Conservation (phyloP, 2,797 vertebrate genomes). For the Sciaenops ocellatus region DNA sequence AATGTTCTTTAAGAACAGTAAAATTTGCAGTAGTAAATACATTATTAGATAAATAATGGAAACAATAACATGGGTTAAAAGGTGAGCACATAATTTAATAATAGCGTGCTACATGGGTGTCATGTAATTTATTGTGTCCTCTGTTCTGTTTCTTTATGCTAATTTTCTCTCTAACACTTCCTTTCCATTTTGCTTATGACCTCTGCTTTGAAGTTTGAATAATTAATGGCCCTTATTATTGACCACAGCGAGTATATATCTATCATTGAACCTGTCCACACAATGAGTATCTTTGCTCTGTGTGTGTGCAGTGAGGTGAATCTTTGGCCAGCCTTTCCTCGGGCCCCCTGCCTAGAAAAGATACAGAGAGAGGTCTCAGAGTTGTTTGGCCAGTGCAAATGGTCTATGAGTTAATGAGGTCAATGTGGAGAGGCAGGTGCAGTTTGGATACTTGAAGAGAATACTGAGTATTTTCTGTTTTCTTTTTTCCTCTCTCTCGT, state of each 20-base stretch:
- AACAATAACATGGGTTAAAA: background rate
- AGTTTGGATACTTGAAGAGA: conserved; percentile 80
- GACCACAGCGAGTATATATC: conserved; percentile 44
- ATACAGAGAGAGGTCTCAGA: conserved; percentile 82
- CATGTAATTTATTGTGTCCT: conserved; percentile 14
- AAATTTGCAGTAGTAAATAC: background rate
- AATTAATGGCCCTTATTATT: conserved; percentile 65
- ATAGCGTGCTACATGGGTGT: background rate
- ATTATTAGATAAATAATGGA: background rate
- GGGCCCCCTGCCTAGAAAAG: conserved; percentile 71
- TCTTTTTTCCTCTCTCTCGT: conserved; percentile 21
- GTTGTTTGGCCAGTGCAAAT: conserved; percentile 82
- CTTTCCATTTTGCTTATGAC: conserved; percentile 32
- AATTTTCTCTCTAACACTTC: conserved; percentile 35
- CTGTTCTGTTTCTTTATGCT: conserved; percentile 18
- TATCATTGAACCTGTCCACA: conserved; percentile 53
- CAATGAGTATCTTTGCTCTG: conserved; percentile 49
- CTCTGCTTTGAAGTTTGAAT: conserved; percentile 62
- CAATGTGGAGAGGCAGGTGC: conserved; percentile 85
- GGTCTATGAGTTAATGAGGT: conserved; percentile 83
- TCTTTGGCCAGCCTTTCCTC: conserved; percentile 63
- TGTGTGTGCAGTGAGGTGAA: conserved; percentile 57
- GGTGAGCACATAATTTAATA: background rate
- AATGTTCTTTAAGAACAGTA: background rate
- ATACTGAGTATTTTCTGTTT: conserved; percentile 81